Conservation (phyloP, 2,888 invertebrate genomes). For the Eremobia ochroleuca region DNA sequence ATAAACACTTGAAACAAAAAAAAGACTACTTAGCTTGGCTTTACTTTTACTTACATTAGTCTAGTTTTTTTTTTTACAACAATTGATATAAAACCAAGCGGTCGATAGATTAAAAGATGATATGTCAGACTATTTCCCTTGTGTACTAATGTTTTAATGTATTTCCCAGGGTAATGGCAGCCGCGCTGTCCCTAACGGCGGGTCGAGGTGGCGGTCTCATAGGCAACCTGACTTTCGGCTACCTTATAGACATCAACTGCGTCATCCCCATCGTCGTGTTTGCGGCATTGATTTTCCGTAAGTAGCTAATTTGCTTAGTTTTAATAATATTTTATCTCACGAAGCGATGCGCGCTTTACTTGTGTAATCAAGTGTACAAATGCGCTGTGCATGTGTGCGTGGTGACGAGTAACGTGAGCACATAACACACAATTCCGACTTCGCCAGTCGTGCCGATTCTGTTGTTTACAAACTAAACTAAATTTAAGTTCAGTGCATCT, state of each 20-base stretch:
- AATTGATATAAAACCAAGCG: background rate
- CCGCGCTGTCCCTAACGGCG: conserved; percentile 94
- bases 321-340: background rate
- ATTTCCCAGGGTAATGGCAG: conserved; percentile 94
- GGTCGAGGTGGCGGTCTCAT: conserved; percentile 94
- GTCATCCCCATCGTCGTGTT: conserved; percentile 94
- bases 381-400: background rate
- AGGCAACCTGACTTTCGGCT: conserved; percentile 95
- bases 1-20: too few species aligned
- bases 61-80: too few species aligned
- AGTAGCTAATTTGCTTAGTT: conserved; percentile 78
- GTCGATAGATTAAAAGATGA: background rate
- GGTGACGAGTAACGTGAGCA: too few species aligned
- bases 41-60: too few species aligned
- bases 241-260: conserved; percentile 95
- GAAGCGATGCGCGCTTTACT: background rate
- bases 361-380: background rate
- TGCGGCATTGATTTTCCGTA: conserved; percentile 94
- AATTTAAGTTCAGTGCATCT: too few species aligned
- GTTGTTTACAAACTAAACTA: too few species aligned
- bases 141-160: conserved; percentile 5
- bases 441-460: too few species aligned
- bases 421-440: background rate
- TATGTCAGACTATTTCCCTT: background rate
- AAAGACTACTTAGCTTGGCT: too few species aligned